Base-by-base conservation (phyloP, 2,888 invertebrate genomes). In the Ypsolopha sequella region DNA sequence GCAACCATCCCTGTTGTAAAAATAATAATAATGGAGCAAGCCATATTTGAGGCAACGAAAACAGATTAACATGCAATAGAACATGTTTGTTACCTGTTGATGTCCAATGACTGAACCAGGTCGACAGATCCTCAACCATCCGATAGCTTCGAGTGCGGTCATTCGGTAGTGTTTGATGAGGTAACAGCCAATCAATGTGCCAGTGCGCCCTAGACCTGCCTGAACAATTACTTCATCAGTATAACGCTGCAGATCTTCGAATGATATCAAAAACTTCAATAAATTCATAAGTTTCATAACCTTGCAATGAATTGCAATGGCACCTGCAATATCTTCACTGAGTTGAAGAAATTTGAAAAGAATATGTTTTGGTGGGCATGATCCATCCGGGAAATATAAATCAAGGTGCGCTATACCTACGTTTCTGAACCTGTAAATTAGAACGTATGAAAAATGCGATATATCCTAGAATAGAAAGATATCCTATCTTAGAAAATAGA, bases 231-330 rank as follows among this genome's bases (percentile, higher is more conserved):
- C 13, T 41, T 34, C 33, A 49, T 49, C 49, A 41, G 41, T 33
- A 41, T 41, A 8, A 46, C 1, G 35, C 11, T 34, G 3, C 10
- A 35, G 46, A n/a, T 33, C 10, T 34, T 46, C n/a, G 6, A 10
- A 39, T 9, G 3, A 36, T 46, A n/a, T 45, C 10, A n/a, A 46
- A 6, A 46, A n/a, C 9, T 50, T 47, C 10, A 46, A 51, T 46
- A 54, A 52, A 13, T 7, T 36, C 35, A 48, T 61, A 64, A 64
- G 65, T 58, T n/a, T 67, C 70, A 61, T 76, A 86, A 92, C 94
- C 91, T 96, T 97, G 84, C 97, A 97, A 74, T 97, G 97, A 1
- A 97, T 93, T 11, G 95, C 97, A 33, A 97, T 88, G 35, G 92
- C 95, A 43, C 95, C 93, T 13, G 87, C 82, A 1, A 71, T 59